Conservation (phyloP, 2,113 vertebrate genomes). For the Lophochroa leadbeateri region DNA sequence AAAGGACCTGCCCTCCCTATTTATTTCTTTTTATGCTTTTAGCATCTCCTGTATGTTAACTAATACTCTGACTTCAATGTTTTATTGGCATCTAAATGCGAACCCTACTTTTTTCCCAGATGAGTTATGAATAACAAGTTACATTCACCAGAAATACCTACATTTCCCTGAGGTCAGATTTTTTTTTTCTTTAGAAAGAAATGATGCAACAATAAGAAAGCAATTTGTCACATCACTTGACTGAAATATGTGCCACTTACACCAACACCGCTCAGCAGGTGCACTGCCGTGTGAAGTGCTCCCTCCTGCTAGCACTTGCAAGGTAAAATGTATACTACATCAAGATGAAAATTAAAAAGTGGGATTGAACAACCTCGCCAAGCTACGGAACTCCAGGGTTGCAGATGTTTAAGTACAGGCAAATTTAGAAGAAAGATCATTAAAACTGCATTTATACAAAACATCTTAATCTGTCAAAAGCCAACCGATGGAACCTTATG, state of each 20-base stretch:
- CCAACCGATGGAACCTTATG: not conserved
- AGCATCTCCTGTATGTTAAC: not conserved
- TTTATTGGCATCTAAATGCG: not conserved
- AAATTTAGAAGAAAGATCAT: not conserved
- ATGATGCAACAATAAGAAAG: slow-evolving; percentile 25
- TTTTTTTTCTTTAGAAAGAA: slow-evolving; percentile 40
- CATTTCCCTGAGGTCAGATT: slow-evolving; percentile 37
- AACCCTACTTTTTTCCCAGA: slow-evolving; percentile 20
- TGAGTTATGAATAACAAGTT: slow-evolving; percentile 1
- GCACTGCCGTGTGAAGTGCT: not conserved
- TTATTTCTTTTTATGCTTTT: not conserved
- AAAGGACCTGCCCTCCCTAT: not conserved
- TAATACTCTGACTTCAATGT: not conserved
- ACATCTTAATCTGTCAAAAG: not conserved
- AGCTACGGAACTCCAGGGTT: not conserved
- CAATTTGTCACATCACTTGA: not conserved
- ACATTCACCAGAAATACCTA: not conserved
- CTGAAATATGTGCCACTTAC: not conserved
- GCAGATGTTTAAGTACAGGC: not conserved
- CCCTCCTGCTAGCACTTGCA: not conserved
- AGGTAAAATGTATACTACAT: not conserved
- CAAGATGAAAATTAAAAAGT: slow-evolving; percentile 19
- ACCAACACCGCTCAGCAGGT: not conserved
- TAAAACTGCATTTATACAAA: not conserved
- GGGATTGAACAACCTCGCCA: not conserved